These are phyloP conservation scores for Reinhardtius hippoglossoides DNA, from an alignment of 2,113 vertebrate genomes.

Conservation along the genomic window DNA sequence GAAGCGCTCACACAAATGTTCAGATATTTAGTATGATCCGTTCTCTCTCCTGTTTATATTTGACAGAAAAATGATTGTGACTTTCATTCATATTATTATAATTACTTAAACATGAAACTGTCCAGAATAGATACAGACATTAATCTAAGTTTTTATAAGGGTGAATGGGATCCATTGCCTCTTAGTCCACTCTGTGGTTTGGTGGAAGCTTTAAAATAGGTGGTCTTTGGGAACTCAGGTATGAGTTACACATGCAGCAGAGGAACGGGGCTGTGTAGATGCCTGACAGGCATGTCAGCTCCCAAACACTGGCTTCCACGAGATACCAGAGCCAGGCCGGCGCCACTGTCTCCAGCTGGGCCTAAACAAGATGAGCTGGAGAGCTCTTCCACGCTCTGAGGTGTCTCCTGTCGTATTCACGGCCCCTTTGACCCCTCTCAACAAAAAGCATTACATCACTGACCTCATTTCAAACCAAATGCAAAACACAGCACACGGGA, in stretches of 20 bases:
- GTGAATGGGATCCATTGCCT: not conserved
- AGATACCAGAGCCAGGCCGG: slow-evolving; percentile 70
- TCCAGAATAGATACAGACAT: not conserved
- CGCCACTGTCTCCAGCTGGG: slow-evolving; percentile 64
- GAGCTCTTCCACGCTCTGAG: slow-evolving; percentile 48
- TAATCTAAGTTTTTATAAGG: not conserved
- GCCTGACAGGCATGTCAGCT: slow-evolving; percentile 51
- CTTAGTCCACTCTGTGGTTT: slow-evolving; percentile 23
- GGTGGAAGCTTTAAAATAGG: slow-evolving; percentile 31
- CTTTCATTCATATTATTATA: not conserved
- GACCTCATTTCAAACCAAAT: slow-evolving; percentile 42
- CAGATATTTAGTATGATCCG: not conserved
- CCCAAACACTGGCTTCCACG: slow-evolving; percentile 49
- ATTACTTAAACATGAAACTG: not conserved
- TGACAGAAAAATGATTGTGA: not conserved
- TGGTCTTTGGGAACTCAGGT: slow-evolving; percentile 46
- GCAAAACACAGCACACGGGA: slow-evolving; percentile 24
- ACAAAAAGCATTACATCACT: slow-evolving; percentile 72
- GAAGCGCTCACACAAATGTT: slow-evolving; percentile 32
- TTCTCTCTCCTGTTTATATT: slow-evolving; percentile 4
- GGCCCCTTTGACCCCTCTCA: slow-evolving; percentile 36
- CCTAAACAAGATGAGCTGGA: slow-evolving; percentile 61
- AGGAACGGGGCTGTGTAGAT: slow-evolving; percentile 26
- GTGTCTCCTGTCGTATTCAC: slow-evolving; percentile 67
- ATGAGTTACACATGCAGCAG: slow-evolving; percentile 58